Base-by-base conservation (phyloP, 30 jellyfish, hydroid and myxozoan species). In the Nemopilema nomurai region DNA sequence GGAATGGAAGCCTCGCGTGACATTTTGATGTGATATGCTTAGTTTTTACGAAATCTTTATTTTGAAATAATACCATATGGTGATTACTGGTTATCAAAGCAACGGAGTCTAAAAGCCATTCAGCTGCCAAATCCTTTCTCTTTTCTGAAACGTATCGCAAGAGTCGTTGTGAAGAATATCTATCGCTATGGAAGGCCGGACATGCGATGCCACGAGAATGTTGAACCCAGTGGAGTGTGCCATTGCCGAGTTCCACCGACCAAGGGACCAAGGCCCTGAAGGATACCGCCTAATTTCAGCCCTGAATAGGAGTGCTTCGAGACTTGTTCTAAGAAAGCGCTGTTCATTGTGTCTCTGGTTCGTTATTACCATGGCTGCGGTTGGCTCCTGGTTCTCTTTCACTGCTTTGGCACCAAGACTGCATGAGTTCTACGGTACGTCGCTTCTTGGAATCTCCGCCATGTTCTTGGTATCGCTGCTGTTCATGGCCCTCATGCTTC, bases 191-290 rank as follows among this genome's bases (percentile, higher is more conserved):
- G 86, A 75, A 7, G 27, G 27, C 25, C 89, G 89, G 28, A 69
- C 94, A 21, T 85, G 75, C 30, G 33, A 63, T 28, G 69, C 89
- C 21, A 74, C 63, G 0, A 85, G 51, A 89, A 29, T 86, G 90
- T 81, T 86, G 22, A 86, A 86, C 49, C 96, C 96, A 16, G 83
- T 77, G 33, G 96, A 86, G 28, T 62, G 49, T 51, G 88, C 93
- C 21, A 78, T 86, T 13, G 73, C 31, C 1, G 74, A 76, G 28
- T 64, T 29, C 33, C 81, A 77, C 68, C 25, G 57, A 8, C 72
- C 76, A 74, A 53, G 49, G 21, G 17, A 28, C 25, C 17, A 23
- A 28, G 20, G 64, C 19, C 25, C 82, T 8, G 92, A 84, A 57
- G 76, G 72, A 67, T 24, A 32, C 27, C 87, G 62, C 4, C 23